Evolutionary conservation across 1,140 invertebrate genomes (phyloP), one percentile per base, ranked within the genome.

Genomic region (Drosophila mauritiana): DNA sequence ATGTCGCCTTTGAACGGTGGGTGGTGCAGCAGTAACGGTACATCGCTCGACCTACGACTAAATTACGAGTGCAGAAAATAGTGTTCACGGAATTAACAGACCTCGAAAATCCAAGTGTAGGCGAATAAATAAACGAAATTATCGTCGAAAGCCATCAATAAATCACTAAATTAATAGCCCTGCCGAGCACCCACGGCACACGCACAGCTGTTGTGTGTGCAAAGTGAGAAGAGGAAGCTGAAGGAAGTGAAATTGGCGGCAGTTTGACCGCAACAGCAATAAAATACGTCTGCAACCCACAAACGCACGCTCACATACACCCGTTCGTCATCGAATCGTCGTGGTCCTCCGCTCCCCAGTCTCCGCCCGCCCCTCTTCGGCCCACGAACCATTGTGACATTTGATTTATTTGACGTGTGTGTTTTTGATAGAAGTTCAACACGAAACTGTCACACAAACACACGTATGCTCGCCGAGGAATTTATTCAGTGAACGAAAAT

Each of bases 371-470:
- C 31, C 22, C 22, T 13, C 22, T 13, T n/a, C 25, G 46, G 17
- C 58, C 45, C 43, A 67, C 58, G 40, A 72, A 65, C 72, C 85
- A 90, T 90, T 90, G 86, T 90, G 90, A 91, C 90, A 91, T 83
- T 85, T 91, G 90, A 91, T 91, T 91, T 91, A 91, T 91, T 91
- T 91, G 90, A 90, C 90, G 86, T 90, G 90, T 91, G 90, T 91
- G 90, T 91, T 90, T 90, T 91, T 91, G 89, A 91, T 91, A 85
- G 89, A 91, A 91, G 89, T 84, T 88, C 80, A 91, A 91, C 73
- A 89, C 85, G 85, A 90, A 89, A 90, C 78, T 85, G 85, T 85
- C 80, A 78, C 80, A 63, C 73, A 73, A 65, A 77, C 78, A 81
- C 74, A 78, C 70, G 69, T 59, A 58, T 51, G 27, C 57, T 17